These are phyloP conservation scores for Nomada fucata DNA, from an alignment of 2,888 invertebrate genomes.

Conservation along the genomic window DNA sequence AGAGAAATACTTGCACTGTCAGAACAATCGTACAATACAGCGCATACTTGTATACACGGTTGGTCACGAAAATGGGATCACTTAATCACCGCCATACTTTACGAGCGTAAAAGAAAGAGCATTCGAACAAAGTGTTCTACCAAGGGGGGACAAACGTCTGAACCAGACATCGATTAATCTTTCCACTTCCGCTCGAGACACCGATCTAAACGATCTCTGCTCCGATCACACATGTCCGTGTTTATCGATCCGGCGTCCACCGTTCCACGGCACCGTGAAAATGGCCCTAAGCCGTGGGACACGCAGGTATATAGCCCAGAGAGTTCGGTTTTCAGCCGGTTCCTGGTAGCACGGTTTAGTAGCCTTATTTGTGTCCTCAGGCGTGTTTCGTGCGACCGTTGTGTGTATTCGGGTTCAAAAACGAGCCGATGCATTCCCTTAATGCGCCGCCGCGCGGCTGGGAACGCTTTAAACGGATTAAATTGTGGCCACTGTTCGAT, in stretches of 20 bases:
- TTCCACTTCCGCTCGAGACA: background rate
- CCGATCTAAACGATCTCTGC: constrained; percentile 3
- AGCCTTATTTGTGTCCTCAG: constrained; percentile 46
- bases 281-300: constrained; percentile 6
- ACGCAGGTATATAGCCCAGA: constrained; percentile 2
- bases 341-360: constrained; percentile 51
- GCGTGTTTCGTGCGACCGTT: constrained; percentile 31
- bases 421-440: constrained; percentile 47
- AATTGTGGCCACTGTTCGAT: constrained; percentile 54
- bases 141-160: background rate
- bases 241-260: constrained; percentile 2
- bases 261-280: constrained; percentile 25
- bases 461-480: constrained; percentile 67
- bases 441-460: constrained; percentile 39
- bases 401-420: constrained; percentile 40
- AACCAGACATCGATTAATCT: constrained; percentile 4
- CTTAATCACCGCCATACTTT: too few species aligned
- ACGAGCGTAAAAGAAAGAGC: too few species aligned
- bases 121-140: too few species aligned
- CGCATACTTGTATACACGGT: too few species aligned
- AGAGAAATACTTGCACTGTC: too few species aligned
- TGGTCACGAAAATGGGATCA: too few species aligned
- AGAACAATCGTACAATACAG: too few species aligned
- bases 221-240: background rate
- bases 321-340: constrained; percentile 19